phyloP scores from a whole-genome alignment of 2,113 vertebrate species.

The Eupsittula cactorum region DNA sequence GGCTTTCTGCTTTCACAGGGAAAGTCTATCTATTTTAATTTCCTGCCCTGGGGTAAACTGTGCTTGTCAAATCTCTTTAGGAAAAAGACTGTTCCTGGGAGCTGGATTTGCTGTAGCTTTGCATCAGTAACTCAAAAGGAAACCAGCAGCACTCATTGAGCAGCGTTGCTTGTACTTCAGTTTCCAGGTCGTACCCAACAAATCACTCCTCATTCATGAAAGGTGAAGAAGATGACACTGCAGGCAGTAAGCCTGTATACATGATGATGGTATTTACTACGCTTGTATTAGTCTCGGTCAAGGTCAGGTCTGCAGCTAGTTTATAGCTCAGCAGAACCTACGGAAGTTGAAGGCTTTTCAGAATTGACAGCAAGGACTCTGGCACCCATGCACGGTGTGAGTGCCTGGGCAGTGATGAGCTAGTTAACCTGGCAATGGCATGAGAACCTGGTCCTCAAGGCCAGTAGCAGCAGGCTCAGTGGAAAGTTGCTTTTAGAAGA shows the following conservation, averaged over 20 bases:
- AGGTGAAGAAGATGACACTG: not conserved
- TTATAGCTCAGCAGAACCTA: not conserved
- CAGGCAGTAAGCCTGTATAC: not conserved
- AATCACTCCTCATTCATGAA: not conserved
- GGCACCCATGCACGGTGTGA: rapidly evolving
- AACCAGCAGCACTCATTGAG: not conserved
- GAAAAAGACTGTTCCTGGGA: not conserved
- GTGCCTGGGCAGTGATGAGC: not conserved
- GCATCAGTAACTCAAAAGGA: not conserved
- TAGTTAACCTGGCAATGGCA: not conserved
- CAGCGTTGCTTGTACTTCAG: not conserved
- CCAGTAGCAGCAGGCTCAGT: not conserved
- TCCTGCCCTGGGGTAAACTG: not conserved
- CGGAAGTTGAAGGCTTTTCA: not conserved
- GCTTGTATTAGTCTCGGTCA: rapidly evolving
- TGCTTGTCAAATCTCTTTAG: slow-evolving; percentile 43
- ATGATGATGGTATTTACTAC: not conserved
- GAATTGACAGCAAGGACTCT: not conserved
- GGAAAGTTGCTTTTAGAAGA: not conserved
- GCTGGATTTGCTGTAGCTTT: not conserved
- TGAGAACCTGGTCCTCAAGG: not conserved
- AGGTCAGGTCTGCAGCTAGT: not conserved
- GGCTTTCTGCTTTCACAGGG: not conserved
- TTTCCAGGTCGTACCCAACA: not conserved
- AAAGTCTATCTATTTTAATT: slow-evolving; percentile 22